A percentile compares a stretch with the other conserved stretches of the same genome.
phyloP scores from a whole-genome alignment of 2,888 invertebrate genomes.

The Drosophila robusta region DNA sequence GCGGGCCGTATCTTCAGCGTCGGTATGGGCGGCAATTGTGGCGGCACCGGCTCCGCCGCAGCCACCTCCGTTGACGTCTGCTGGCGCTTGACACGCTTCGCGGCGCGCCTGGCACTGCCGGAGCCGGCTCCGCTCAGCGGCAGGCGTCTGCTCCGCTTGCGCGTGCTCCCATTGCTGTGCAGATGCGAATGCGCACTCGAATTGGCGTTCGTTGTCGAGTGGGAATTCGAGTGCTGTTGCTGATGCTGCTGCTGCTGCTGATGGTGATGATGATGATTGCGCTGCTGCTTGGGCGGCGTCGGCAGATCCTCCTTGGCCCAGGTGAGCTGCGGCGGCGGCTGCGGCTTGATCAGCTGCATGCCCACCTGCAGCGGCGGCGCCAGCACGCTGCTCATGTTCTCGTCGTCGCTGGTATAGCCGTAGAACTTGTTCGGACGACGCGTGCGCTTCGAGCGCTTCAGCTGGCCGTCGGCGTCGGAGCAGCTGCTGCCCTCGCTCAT shows the following conservation, averaged over 20 bases:
- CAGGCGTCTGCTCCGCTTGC: slow-evolving; percentile 62
- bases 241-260: slow-evolving; percentile 11
- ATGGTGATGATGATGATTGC: slow-evolving; percentile 35
- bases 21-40: slow-evolving; percentile 86
- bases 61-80: slow-evolving; percentile 84
- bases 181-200: slow-evolving; percentile 20
- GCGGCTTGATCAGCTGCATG: slow-evolving; percentile 85
- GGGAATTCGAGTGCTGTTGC: slow-evolving; percentile 1
- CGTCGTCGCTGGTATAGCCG: slow-evolving; percentile 95
- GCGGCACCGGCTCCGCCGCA: neutral
- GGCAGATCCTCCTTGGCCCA: slow-evolving; percentile 91
- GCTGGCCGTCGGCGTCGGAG: slow-evolving; percentile 87
- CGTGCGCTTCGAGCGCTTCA: slow-evolving; percentile 91
- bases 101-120: slow-evolving; percentile 57
- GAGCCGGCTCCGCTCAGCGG: slow-evolving; percentile 35
- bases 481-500: slow-evolving; percentile 85
- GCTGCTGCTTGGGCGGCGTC: slow-evolving; percentile 85
- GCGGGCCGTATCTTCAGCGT: slow-evolving; percentile 83
- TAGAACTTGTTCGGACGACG: slow-evolving; percentile 94
- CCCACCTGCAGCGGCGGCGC: slow-evolving; percentile 82
- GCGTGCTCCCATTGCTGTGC: slow-evolving; percentile 56
- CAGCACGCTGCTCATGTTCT: slow-evolving; percentile 85
- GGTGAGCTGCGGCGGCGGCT: slow-evolving; percentile 88
- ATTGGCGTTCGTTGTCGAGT: too few relatives aligned
- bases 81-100: slow-evolving; percentile 68